Percentiles rank a stretch among this genome's conserved stretches.
phyloP scores from a whole-genome alignment of 2,113 vertebrate genomes.

The Centropus bengalensis region DNA sequence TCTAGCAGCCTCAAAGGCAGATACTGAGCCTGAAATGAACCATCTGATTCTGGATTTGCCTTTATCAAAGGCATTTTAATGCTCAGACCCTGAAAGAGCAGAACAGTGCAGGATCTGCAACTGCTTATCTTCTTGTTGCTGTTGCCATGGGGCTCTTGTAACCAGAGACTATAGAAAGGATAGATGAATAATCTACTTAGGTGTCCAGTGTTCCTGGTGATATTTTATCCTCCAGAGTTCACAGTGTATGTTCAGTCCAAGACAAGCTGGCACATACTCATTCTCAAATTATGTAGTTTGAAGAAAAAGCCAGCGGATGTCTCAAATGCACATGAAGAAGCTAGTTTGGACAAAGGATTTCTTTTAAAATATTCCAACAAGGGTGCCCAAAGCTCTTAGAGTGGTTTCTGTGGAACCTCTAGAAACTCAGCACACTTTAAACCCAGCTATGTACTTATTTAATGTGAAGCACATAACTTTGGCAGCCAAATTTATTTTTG shows the following conservation, averaged over 20 bases:
- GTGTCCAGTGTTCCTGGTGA: slow-evolving; percentile 21
- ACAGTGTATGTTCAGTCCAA: neutral
- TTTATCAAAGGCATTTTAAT: neutral
- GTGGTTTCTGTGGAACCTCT: slow-evolving; percentile 12
- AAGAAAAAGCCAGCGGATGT: neutral
- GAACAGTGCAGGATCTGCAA: neutral
- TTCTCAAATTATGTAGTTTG: neutral
- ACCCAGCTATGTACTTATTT: neutral
- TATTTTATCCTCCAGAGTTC: slow-evolving; percentile 30
- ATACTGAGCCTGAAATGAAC: neutral
- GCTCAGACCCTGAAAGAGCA: neutral
- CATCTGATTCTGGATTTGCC: neutral
- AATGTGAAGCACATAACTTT: slow-evolving; percentile 16
- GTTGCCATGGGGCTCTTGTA: slow-evolving; percentile 32
- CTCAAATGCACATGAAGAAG: neutral
- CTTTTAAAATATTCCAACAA: slow-evolving; percentile 18
- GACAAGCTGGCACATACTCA: neutral
- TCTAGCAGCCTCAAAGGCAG: neutral
- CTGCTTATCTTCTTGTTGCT: neutral
- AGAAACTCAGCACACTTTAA: slow-evolving; percentile 17
- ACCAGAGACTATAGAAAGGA: slow-evolving; percentile 23
- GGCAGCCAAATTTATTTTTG: slow-evolving; percentile 40
- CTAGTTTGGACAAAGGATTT: slow-evolving; percentile 16
- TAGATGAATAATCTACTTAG: slow-evolving; percentile 41
- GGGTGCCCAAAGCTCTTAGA: neutral